phyloP scores from a whole-genome alignment of 2,888 invertebrate genomes.

The Dicyrtoma fusca region DNA sequence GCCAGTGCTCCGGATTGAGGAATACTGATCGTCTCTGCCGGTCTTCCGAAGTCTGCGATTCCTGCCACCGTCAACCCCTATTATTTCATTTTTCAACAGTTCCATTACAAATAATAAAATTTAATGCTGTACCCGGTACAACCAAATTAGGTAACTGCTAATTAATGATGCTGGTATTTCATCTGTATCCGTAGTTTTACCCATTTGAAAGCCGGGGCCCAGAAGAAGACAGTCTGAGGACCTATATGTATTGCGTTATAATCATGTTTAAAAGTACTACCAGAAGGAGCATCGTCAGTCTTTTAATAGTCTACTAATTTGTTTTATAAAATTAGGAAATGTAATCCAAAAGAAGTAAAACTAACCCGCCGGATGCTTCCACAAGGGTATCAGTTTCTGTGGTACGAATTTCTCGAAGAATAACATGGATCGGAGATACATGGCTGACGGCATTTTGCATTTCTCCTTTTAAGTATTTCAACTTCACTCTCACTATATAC shows the following conservation, averaged over 20 bases:
- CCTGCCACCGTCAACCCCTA: constrained; percentile 63
- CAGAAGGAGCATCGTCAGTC: too few species aligned
- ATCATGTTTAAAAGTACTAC: too few species aligned
- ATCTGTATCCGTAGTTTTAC: too few species aligned
- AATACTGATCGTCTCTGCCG: constrained; percentile 83
- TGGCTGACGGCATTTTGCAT: constrained; percentile 42
- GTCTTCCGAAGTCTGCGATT: constrained; percentile 82
- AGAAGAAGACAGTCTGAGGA: constrained; percentile 98
- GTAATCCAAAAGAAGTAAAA: too few species aligned
- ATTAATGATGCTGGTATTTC: too few species aligned
- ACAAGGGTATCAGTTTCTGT: constrained; percentile 78
- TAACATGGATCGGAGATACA: constrained; percentile 61
- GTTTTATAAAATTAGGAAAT: too few species aligned
- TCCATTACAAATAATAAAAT: too few species aligned
- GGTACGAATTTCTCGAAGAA: constrained; percentile 79
- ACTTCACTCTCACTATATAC: too few species aligned
- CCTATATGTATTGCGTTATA: constrained; percentile 68
- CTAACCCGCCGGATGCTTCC: constrained; percentile 95
- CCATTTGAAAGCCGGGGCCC: constrained; percentile 99
- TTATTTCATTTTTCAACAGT: too few species aligned
- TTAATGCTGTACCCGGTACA: neutral
- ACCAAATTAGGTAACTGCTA: constrained; percentile 59
- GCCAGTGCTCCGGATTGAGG: constrained; percentile 80
- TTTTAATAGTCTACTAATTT: too few species aligned
- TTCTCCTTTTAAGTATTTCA: too few species aligned